Evolutionary conservation across 2,888 invertebrate genomes (phyloP), one percentile per base, ranked within the genome.

Genomic region (Pocota personata): DNA sequence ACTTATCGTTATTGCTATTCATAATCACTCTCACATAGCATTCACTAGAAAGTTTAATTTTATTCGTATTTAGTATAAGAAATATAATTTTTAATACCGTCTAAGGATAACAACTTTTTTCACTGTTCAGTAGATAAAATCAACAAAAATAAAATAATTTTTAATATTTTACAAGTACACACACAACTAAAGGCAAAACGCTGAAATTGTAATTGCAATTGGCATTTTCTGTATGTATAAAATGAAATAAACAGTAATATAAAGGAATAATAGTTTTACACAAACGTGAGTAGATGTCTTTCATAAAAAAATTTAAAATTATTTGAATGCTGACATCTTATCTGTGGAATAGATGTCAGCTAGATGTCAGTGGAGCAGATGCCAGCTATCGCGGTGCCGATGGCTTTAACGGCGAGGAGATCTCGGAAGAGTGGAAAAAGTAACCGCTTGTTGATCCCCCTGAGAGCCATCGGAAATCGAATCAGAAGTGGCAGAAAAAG

Each of bases 21-120:
- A 66, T 67, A 50, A 35, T 57, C 50, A 60, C 40, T 40, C 48
- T 32, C 50, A 60, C 67, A 60, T 60, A 60, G 46, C 77, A 78
- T 60, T 52, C 48, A 62, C 27, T 37, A 32, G 4, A 62, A 50
- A n/a, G 14, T 57, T 19, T 50, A 58, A 43, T 48, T 64, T 69
- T 46, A 62, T 60, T 71, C 16, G 8, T 75, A 69, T n/a, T 48
- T 78, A n/a, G n/a, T n/a, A 37, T 79, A 84, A 79, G 64, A 69
- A 64, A 32, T 30, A 60, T 55, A n/a, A 27, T 52, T 62, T 75
- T 55, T 55, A 64, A 52, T 60, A 48, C 14, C n/a, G n/a, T 19
- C 76, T 76, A 86, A 77, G 55, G 37, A 60, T 71, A 72, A 72
- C 46, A 82, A 86, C 82, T 86, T 86, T 86, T 86, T 82, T 86